Percentiles rank a stretch among this genome's conserved stretches.
Evolutionary conservation across 1,140 invertebrate genomes (phyloP).

Genomic region (Antheraea pernyi): DNA sequence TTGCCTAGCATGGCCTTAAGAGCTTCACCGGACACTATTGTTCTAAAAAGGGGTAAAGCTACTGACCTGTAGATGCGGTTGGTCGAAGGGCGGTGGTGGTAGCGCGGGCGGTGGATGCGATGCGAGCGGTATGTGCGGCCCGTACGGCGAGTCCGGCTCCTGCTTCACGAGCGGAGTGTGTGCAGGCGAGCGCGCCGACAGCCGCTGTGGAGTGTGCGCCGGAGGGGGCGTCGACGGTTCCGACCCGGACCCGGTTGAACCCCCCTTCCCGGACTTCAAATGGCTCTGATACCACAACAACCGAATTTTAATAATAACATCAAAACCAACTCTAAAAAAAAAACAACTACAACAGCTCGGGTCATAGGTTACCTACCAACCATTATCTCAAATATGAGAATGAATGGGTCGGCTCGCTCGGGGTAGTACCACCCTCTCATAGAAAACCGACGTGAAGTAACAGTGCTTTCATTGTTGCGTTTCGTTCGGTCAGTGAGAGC

Average conservation of each 20-base stretch:
- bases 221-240: conserved; percentile 80
- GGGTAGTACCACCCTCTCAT: too few relatives aligned
- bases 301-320: too few relatives aligned
- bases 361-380: too few relatives aligned
- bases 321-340: too few relatives aligned
- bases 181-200: conserved; percentile 50
- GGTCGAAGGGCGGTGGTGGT: conserved; percentile 51
- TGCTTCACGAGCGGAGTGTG: conserved; percentile 54
- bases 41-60: not conserved
- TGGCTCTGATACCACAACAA: conserved; percentile 29
- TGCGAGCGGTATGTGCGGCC: conserved; percentile 28
- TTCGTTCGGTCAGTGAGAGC: too few relatives aligned
- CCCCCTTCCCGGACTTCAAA: conserved; percentile 80
- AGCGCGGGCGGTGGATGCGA: conserved; percentile 41
- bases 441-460: too few relatives aligned
- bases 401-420: too few relatives aligned
- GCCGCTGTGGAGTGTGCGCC: conserved; percentile 54
- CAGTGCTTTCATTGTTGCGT: too few relatives aligned
- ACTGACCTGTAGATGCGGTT: conserved; percentile 61
- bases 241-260: conserved; percentile 80
- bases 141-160: conserved; percentile 38
- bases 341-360: too few relatives aligned
- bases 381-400: too few relatives aligned
- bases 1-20: too few relatives aligned
- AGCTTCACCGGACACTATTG: too few relatives aligned